Percentiles rank a stretch among this genome's conserved stretches.
These are phyloP conservation scores for Ammodytes dubius DNA, from an alignment of 2,113 vertebrate species.

Conservation along the genomic window DNA sequence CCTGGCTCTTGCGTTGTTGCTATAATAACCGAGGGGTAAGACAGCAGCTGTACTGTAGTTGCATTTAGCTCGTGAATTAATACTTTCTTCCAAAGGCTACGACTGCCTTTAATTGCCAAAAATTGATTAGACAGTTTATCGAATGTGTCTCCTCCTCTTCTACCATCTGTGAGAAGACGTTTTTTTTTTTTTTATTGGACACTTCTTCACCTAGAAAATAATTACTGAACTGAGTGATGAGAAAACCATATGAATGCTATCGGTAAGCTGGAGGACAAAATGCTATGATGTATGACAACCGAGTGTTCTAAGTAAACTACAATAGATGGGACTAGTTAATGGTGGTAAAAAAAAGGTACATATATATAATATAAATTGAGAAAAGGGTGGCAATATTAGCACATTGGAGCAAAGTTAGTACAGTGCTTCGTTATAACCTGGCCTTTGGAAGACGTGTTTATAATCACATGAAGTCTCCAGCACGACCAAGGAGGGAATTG, in stretches of 20 bases:
- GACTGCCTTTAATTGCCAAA: conserved; percentile 55
- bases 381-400: not conserved
- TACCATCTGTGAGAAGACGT: conserved; percentile 64
- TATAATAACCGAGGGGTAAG: conserved; percentile 48
- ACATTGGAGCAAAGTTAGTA: not conserved
- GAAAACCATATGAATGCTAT: conserved; percentile 45
- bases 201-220: conserved; percentile 50
- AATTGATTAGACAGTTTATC: conserved; percentile 73
- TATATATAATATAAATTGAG: too few species aligned
- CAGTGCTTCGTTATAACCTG: conserved; percentile 25
- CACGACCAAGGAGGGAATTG: not conserved
- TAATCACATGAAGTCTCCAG: conserved; percentile 23
- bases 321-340: conserved; percentile 9
- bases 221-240: conserved; percentile 57
- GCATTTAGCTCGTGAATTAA: conserved; percentile 65
- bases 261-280: conserved; percentile 23
- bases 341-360: not conserved
- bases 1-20: conserved; percentile 70
- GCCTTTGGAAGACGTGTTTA: conserved; percentile 6
- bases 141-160: conserved; percentile 45
- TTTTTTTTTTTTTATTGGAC: conserved; percentile 43
- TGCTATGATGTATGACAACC: conserved; percentile 12
- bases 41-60: conserved; percentile 63
- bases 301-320: not conserved
- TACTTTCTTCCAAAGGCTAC: conserved; percentile 57